phyloP scores from a whole-genome alignment of 2,888 invertebrate species.

The Nomada ruficornis region DNA sequence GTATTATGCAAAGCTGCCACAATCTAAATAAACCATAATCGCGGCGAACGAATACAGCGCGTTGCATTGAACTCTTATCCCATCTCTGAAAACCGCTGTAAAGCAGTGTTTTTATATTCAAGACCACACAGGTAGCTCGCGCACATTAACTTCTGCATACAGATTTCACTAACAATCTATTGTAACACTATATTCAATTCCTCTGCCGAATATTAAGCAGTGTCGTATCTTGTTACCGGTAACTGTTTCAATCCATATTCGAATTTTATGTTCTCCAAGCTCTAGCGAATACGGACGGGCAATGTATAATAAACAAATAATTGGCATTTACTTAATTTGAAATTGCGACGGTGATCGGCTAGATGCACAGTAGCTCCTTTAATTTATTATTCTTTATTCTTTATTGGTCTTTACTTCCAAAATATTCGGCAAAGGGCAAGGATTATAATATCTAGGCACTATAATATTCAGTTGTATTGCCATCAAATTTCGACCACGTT shows the following conservation, averaged over 20 bases:
- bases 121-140: conserved; percentile 78
- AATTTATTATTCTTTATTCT: neutral
- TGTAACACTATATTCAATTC: conserved; percentile 81
- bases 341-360: neutral
- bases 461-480: too few relatives aligned
- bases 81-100: conserved; percentile 23
- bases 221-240: conserved; percentile 63
- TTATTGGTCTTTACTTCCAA: neutral
- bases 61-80: neutral
- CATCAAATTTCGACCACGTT: too few relatives aligned
- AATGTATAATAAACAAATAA: neutral
- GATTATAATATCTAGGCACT: too few relatives aligned
- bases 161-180: conserved; percentile 72
- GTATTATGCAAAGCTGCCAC: conserved; percentile 6
- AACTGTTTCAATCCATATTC: conserved; percentile 30
- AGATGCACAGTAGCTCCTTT: neutral
- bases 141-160: conserved; percentile 77
- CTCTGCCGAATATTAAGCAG: conserved; percentile 78
- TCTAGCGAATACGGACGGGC: conserved; percentile 37
- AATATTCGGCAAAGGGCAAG: neutral
- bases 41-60: neutral
- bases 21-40: neutral
- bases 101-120: conserved; percentile 58
- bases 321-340: neutral
- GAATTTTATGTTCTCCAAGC: conserved; percentile 44